These are phyloP conservation scores for Chloromyia formosa DNA, from an alignment of 2,888 invertebrate species.

Conservation along the genomic window DNA sequence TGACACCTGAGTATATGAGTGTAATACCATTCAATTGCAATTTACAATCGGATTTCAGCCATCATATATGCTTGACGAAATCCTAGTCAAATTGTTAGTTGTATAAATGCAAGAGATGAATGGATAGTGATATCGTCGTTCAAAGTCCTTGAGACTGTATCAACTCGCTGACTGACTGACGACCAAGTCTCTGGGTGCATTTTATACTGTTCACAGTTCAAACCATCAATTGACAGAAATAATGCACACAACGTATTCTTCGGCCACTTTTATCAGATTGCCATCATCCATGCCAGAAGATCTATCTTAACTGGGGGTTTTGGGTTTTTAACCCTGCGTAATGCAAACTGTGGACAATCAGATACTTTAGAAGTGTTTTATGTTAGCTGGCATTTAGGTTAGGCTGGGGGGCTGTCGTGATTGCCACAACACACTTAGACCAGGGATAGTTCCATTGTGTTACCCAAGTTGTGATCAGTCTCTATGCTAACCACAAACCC, in stretches of 20 bases:
- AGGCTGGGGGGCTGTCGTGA: no score
- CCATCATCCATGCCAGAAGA: conserved; percentile 7
- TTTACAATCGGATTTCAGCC: conserved; percentile 6
- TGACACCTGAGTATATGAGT: conserved; percentile 18
- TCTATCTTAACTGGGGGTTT: not conserved
- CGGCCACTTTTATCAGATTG: conserved; percentile 34
- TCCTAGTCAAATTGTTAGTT: conserved; percentile 21
- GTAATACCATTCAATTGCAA: conserved; percentile 10
- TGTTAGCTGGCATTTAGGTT: no score
- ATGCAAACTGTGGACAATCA: no score
- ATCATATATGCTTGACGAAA: not conserved
- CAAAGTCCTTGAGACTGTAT: conserved; percentile 27
- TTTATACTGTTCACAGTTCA: not conserved
- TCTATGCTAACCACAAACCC: no score
- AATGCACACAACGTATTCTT: conserved; percentile 27
- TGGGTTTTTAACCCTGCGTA: no score
- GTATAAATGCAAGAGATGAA: conserved; percentile 9
- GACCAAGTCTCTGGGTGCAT: conserved; percentile 2
- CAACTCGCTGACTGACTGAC: conserved; percentile 20
- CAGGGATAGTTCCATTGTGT: no score
- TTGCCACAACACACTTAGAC: no score
- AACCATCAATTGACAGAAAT: conserved; percentile 22
- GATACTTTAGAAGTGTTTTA: no score
- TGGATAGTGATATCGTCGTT: not conserved
- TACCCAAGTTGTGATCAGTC: no score